phyloP scores from a whole-genome alignment of 2,888 invertebrate species.

The Acleris laterana region DNA sequence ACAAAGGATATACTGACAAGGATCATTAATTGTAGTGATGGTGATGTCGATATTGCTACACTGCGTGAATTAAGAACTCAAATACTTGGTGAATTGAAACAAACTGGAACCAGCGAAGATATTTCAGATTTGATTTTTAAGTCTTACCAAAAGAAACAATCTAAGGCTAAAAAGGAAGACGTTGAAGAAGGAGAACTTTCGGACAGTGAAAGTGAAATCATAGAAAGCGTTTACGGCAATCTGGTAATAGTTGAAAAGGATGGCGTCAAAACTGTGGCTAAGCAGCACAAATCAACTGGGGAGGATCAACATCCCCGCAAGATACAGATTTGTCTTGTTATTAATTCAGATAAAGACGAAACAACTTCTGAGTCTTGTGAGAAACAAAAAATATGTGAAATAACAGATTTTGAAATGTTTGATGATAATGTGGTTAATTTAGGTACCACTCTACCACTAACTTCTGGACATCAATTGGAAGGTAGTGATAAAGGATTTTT shows the following conservation, averaged over 20 bases:
- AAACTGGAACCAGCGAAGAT: constrained; percentile 72
- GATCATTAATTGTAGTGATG: constrained; percentile 73
- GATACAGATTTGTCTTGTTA: constrained; percentile 68
- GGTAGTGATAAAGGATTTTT: constrained; percentile 10
- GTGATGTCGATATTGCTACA: constrained; percentile 77
- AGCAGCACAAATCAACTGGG: constrained; percentile 41
- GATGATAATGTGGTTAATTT: constrained; percentile 39
- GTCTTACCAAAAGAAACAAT: constrained; percentile 64
- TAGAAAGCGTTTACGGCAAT: constrained; percentile 73
- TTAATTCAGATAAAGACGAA: constrained; percentile 52
- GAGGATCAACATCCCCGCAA: constrained; percentile 58
- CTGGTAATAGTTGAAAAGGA: constrained; percentile 60
- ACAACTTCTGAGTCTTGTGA: constrained; percentile 25
- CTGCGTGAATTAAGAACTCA: constrained; percentile 75
- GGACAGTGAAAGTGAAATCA: constrained; percentile 77
- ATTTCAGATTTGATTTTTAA: constrained; percentile 76
- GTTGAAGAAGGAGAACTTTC: constrained; percentile 78
- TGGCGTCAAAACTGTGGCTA: constrained; percentile 40
- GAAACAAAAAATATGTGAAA: constrained; percentile 44
- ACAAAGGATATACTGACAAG: constrained; percentile 74
- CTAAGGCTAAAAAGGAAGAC: constrained; percentile 54
- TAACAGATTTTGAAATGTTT: constrained; percentile 63
- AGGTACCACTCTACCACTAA: constrained; percentile 7
- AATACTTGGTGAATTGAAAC: constrained; percentile 76
- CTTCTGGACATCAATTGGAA: constrained; percentile 22